Evolutionary conservation across 2,113 vertebrate species (phyloP).

Genomic region (Emberiza fucata): DNA sequence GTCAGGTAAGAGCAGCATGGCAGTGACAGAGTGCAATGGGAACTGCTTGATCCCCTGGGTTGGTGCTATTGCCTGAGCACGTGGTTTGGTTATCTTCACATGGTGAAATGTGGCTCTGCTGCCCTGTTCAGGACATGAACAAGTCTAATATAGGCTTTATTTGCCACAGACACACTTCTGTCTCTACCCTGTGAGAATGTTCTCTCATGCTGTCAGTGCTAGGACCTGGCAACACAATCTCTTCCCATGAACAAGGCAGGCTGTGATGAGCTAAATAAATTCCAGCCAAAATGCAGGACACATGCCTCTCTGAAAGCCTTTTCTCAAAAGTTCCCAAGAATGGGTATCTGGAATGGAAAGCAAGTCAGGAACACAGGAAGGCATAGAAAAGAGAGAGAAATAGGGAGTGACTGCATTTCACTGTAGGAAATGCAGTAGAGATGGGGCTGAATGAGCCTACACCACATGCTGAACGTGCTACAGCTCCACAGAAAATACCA

Average conservation of each 20-base stretch:
- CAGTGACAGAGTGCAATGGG: fast-evolving
- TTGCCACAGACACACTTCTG: neutral
- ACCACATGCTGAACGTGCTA: neutral
- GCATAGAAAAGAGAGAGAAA: neutral
- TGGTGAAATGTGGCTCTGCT: neutral
- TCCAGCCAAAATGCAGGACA: neutral
- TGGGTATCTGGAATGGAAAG: neutral
- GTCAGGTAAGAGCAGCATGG: neutral
- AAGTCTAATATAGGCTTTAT: neutral
- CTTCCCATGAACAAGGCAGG: neutral
- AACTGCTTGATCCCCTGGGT: neutral
- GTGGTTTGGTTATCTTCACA: neutral
- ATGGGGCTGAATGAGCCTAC: neutral
- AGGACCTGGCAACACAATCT: neutral
- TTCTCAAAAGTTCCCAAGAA: neutral
- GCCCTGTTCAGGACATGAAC: neutral
- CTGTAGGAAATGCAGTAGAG: neutral
- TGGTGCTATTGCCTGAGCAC: neutral
- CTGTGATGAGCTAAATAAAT: neutral
- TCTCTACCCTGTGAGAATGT: neutral
- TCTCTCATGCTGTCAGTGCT: neutral
- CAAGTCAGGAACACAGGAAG: neutral
- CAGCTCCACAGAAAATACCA: neutral
- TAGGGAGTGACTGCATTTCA: neutral
- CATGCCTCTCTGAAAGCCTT: neutral